Evolutionary conservation across 2,113 vertebrate genomes (phyloP).

Genomic region (Pitta sordida): DNA sequence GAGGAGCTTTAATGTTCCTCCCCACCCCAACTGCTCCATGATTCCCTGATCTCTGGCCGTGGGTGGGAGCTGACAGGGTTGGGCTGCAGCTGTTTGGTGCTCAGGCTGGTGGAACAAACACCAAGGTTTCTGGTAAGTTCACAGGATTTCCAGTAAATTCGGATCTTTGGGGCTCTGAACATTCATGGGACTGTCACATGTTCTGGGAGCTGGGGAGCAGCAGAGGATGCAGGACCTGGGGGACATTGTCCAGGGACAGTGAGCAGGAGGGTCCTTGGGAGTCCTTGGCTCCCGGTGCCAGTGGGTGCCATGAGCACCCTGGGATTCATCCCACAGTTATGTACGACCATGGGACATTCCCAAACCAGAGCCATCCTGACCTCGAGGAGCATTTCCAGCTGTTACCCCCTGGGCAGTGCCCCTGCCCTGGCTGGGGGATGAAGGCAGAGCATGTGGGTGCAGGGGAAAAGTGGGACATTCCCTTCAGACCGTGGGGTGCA

Average conservation of each 20-base stretch:
- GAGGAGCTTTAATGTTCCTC: not conserved
- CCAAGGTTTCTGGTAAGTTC: rapidly evolving
- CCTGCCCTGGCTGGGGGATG: not conserved
- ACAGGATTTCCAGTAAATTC: not conserved
- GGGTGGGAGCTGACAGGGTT: not conserved
- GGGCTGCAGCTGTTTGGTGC: not conserved
- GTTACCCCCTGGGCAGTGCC: not conserved
- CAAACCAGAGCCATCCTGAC: rapidly evolving
- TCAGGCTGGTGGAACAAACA: not conserved
- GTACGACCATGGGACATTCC: rapidly evolving
- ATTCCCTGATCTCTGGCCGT: not conserved
- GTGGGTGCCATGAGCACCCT: not conserved
- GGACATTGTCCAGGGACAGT: not conserved
- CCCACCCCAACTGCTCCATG: no score
- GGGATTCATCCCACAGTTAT: not conserved
- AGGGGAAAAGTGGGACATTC: not conserved
- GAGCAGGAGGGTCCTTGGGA: not conserved
- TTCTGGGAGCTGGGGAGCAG: not conserved
- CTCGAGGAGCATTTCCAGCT: rapidly evolving
- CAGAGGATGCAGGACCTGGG: rapidly evolving
- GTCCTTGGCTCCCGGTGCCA: no score
- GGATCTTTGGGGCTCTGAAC: rapidly evolving
- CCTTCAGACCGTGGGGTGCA: not conserved
- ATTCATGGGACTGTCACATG: rapidly evolving
- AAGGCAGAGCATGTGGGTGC: not conserved